phyloP scores from a whole-genome alignment of 2,797 vertebrate genomes.

The Poliocrania exsul region DNA sequence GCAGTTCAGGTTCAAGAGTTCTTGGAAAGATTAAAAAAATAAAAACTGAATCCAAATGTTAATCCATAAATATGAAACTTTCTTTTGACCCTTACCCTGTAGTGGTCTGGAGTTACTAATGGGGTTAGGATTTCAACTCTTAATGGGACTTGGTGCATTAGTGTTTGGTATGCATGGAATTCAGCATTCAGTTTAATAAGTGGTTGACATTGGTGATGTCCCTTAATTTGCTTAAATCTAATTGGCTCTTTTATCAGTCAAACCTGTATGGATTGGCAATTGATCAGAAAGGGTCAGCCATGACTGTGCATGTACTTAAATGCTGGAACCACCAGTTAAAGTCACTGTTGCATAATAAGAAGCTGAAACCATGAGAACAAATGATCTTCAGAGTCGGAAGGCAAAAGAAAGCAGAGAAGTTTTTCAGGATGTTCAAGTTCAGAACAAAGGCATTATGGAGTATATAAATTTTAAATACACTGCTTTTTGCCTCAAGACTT shows the following conservation, averaged over 20 bases:
- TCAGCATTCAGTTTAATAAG: conserved; percentile 81
- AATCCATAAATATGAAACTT: conserved; percentile 84
- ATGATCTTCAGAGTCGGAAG: conserved; percentile 73
- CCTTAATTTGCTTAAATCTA: conserved; percentile 88
- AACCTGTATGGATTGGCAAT: conserved; percentile 87
- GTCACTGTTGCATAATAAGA: conserved; percentile 80
- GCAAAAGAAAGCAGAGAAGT: conserved; percentile 85
- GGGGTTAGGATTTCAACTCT: conserved; percentile 81
- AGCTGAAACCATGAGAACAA: conserved; percentile 70
- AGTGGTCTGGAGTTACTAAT: conserved; percentile 80
- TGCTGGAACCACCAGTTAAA: conserved; percentile 81
- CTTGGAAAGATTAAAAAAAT: conserved; percentile 71
- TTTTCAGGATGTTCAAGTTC: conserved; percentile 95
- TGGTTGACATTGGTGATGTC: conserved; percentile 86
- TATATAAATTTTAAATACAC: conserved; percentile 99
- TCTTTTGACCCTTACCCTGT: conserved; percentile 69
- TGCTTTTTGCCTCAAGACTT: conserved; percentile 96
- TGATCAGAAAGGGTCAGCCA: conserved; percentile 85
- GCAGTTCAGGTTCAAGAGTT: conserved; percentile 74
- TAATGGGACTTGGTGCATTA: conserved; percentile 80
- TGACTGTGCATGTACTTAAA: conserved; percentile 89
- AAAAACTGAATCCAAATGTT: conserved; percentile 75
- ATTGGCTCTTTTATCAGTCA: conserved; percentile 89
- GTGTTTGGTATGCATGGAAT: conserved; percentile 82
- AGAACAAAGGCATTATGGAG: conserved; percentile 99